Evolutionary conservation across 2,888 invertebrate species (phyloP).

Genomic region (Hylaea fasciaria): DNA sequence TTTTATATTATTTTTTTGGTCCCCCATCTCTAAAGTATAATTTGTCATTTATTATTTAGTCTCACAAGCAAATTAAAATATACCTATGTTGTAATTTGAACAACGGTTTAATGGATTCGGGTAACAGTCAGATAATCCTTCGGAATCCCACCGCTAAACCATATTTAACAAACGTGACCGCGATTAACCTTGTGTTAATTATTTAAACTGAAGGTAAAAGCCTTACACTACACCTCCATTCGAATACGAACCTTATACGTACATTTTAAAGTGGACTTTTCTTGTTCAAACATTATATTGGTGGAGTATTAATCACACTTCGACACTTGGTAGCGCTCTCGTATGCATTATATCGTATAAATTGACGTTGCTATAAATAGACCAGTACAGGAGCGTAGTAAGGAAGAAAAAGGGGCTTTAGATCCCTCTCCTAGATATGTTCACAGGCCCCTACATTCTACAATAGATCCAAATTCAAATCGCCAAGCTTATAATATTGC

Average conservation of each 20-base stretch:
- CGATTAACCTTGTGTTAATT: constrained; percentile 49
- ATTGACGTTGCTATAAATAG: constrained; percentile 22
- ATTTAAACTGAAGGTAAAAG: constrained; percentile 42
- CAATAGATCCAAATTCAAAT: too few species aligned
- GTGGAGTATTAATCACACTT: constrained; percentile 14
- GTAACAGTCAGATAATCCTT: constrained; percentile 6
- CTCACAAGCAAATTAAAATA: too few species aligned
- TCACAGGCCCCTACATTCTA: too few species aligned
- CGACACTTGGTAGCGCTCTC: constrained; percentile 18
- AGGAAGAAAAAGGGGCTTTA: too few species aligned
- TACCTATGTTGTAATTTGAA: too few species aligned
- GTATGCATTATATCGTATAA: constrained; percentile 19
- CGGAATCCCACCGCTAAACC: neutral
- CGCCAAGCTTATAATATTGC: too few species aligned
- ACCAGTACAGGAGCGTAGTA: neutral
- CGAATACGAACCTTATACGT: neutral
- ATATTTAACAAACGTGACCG: constrained; percentile 36
- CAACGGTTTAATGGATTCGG: neutral
- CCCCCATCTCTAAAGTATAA: too few species aligned
- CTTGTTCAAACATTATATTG: neutral
- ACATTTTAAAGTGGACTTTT: constrained; percentile 1
- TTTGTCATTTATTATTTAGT: too few species aligned
- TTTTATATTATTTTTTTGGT: too few species aligned
- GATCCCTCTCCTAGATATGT: too few species aligned
- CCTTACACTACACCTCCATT: constrained; percentile 26